Conservation (phyloP, 2,797 vertebrate species). For the Oreochromis mossambicus region DNA sequence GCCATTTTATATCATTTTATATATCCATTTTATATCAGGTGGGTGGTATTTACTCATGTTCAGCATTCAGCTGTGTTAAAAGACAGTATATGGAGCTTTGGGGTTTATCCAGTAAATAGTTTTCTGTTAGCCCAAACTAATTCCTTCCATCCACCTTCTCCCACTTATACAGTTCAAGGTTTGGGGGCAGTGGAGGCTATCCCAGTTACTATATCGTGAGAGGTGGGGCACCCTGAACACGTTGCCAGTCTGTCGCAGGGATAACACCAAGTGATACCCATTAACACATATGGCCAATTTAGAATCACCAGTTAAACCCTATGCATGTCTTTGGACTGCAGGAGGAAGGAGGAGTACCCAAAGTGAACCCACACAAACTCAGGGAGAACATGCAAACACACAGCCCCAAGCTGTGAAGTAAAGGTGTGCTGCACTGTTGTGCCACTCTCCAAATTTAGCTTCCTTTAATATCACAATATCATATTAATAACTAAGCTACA, state of each 20-base stretch:
- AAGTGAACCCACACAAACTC: not conserved
- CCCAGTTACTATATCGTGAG: fast-evolving
- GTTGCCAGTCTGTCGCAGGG: not conserved
- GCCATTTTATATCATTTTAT: not conserved
- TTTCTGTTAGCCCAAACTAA: not conserved
- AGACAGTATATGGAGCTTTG: not conserved
- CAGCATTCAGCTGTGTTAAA: not conserved
- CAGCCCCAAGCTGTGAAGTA: not conserved
- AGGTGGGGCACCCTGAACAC: not conserved
- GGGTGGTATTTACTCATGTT: not conserved
- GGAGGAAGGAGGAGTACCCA: not conserved
- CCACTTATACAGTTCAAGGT: not conserved
- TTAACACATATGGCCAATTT: not conserved
- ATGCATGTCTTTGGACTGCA: not conserved
- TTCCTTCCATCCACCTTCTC: not conserved
- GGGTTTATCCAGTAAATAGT: not conserved
- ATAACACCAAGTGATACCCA: fast-evolving
- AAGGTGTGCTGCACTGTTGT: not conserved
- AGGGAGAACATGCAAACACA: not conserved
- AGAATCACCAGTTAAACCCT: not conserved
- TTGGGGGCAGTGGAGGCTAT: not conserved
- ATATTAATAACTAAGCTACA: not conserved
- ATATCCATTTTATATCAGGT: not conserved
- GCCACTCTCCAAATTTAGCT: not conserved
- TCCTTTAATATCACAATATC: not conserved